Evolutionary conservation across 1,140 invertebrate genomes (phyloP), one percentile per base, ranked within the genome.

Genomic region (Scylla paramamosain): DNA sequence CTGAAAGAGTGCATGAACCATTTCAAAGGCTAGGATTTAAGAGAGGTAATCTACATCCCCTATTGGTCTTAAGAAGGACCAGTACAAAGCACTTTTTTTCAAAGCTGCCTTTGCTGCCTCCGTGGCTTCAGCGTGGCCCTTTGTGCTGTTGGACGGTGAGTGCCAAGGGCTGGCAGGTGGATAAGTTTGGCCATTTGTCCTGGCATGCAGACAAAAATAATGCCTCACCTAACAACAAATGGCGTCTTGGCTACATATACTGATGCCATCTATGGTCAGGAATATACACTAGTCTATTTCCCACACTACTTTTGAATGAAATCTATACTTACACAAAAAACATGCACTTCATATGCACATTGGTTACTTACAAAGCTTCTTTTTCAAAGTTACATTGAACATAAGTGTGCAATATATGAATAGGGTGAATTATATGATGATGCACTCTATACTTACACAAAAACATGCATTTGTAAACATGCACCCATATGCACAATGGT

Each of bases 1-100:
- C 46, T 89, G 25, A 89, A 46, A 20, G 45, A 89, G 31, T 91
- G 89, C 89, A 91, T 91, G 89, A 77, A 77, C 20, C n/a, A 59
- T 8, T 77, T 77, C 20, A 77, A n/a, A n/a, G n/a, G 2, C 67
- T 20, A 77, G 67, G 67, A 10, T 77, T 77, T 3, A 77, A n/a
- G 25, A 77, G n/a, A n/a, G 67, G 67, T 7, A 77, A 77, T 77
- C 67, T n/a, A 77, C 8, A 59, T 77, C 16, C 8, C 20, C 20
- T n/a, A 67, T 14, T 67, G 4, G n/a, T n/a, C n/a, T 77, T 77
- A 77, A 77, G 52, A 77, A n/a, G 67, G 67, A n/a, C 2, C n/a
- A n/a, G 0, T 77, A 77, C 67, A 77, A 77, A 77, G 7, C 67
- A n/a, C 1, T n/a, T 0, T 77, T 77, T 25, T n/a, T 77, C n/a